Conservation (phyloP, 1,140 invertebrate genomes). For the Nymphalis io region DNA sequence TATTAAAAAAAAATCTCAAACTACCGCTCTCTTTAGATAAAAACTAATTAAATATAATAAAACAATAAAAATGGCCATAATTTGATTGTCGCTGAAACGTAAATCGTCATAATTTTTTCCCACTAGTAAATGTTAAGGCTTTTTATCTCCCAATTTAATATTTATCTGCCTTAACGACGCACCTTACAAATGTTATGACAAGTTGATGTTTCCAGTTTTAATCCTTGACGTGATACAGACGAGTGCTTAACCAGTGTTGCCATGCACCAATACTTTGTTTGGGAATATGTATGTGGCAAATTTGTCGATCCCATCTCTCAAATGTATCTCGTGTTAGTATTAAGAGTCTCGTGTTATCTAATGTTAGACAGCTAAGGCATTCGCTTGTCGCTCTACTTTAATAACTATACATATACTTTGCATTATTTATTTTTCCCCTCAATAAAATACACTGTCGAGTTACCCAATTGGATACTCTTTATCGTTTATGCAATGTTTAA, state of each 20-base stretch:
- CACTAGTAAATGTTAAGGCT: conserved; percentile 34
- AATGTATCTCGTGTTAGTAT: conserved; percentile 66
- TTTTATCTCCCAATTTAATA: conserved; percentile 37
- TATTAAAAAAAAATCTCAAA: conserved; percentile 32
- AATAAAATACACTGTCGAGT: conserved; percentile 35
- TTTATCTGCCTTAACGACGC: conserved; percentile 29
- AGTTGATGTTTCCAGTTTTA: conserved; percentile 37
- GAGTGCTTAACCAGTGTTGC: conserved; percentile 13
- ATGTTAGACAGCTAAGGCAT: conserved; percentile 71
- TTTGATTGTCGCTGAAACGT: not conserved
- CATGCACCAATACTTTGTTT: not conserved
- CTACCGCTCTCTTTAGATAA: conserved; percentile 10
- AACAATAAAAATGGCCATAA: not conserved
- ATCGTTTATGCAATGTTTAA: conserved; percentile 8
- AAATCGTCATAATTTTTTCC: conserved; percentile 4
- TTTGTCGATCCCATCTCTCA: conserved; percentile 35
- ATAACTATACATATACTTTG: conserved; percentile 44
- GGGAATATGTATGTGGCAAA: conserved; percentile 13
- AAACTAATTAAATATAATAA: conserved; percentile 3
- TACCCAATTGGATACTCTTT: conserved; percentile 2
- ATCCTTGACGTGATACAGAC: conserved; percentile 24
- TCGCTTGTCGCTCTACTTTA: conserved; percentile 64
- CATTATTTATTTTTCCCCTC: conserved; percentile 17
- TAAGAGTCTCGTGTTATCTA: conserved; percentile 78
- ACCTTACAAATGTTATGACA: conserved; percentile 37